Conservation (phyloP, 2,888 invertebrate species). For the Crioceris asparagi region DNA sequence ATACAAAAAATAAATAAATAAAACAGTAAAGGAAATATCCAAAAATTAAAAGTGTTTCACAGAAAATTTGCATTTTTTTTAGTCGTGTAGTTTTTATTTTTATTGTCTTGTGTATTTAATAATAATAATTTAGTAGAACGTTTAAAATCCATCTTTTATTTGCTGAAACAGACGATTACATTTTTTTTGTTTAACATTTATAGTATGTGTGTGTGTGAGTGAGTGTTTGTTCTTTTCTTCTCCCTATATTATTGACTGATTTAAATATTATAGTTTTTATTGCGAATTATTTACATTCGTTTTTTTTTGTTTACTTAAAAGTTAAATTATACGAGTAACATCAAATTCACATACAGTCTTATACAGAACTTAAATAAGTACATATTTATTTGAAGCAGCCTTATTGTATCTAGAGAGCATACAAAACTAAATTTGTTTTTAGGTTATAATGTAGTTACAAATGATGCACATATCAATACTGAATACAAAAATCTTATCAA, state of each 20-base stretch:
- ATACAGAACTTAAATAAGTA: too few relatives aligned
- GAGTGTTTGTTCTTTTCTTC: slow-evolving; percentile 11
- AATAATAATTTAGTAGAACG: slow-evolving; percentile 18
- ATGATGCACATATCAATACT: too few relatives aligned
- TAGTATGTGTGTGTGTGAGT: too few relatives aligned
- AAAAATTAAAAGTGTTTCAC: slow-evolving; percentile 3
- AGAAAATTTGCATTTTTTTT: not conserved
- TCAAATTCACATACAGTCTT: too few relatives aligned
- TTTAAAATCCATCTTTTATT: slow-evolving; percentile 22
- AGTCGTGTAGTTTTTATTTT: slow-evolving; percentile 11
- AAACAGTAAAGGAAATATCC: slow-evolving; percentile 1
- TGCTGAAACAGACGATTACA: slow-evolving; percentile 28
- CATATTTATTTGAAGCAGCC: too few relatives aligned
- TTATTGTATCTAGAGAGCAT: too few relatives aligned
- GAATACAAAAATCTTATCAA: too few relatives aligned
- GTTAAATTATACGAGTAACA: too few relatives aligned
- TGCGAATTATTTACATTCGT: slow-evolving; percentile 30
- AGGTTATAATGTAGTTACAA: too few relatives aligned
- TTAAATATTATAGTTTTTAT: slow-evolving; percentile 27
- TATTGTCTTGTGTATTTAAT: slow-evolving; percentile 20
- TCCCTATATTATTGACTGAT: slow-evolving; percentile 27
- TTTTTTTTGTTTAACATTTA: slow-evolving; percentile 28
- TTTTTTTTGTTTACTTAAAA: slow-evolving; percentile 14
- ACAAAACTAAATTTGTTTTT: too few relatives aligned
- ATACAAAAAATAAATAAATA: slow-evolving; percentile 9